Evolutionary conservation across 1,140 invertebrate species (phyloP), one percentile per base, ranked within the genome.

Genomic region (Dermatophagoides farinae): DNA sequence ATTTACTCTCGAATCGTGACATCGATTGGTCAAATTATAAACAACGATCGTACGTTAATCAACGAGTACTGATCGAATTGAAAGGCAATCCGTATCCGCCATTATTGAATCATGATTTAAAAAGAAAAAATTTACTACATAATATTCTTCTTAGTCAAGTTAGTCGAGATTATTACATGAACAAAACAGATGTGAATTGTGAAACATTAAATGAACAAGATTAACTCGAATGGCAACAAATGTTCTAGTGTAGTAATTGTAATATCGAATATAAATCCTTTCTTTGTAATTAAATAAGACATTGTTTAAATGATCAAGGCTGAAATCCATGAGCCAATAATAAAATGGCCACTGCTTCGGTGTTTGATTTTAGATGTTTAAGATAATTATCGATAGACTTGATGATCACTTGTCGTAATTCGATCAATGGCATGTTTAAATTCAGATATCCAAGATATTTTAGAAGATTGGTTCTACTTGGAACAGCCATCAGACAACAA

Each of bases 61-160:
- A 62, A 37, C 20, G 73, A 67, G 79, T 79, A 43, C 76, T 91
- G 54, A 71, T 92, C 54, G 88, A 92, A 76, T 73, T 91, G 5
- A 77, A 78, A 75, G 86, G 85, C 16, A 70, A 71, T 65, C 68
- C 69, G 38, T 68, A 64, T 40, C 69, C 69, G 31, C 65, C 68
- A 11, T 57, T 71, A 20, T 51, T 58, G 25, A 1, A 39, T 11
- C 60, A 65, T 40, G 40, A 59, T 10, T 31, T 53, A n/a, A 37
- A 64, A 18, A 62, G 50, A 16, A 54, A 63, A 10, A 65, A 62
- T 44, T 64, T 54, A 16, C 61, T 71, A 31, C 64, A 67, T 25
- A 71, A 71, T 55, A 62, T 71, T 44, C 62, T 71, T 11, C 44
- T 71, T 11, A 64, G 63, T 6, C 67, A 67, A 63, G 70, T 68